Evolutionary conservation across 2,888 invertebrate genomes (phyloP), one percentile per base, ranked within the genome.

Genomic region (Axea sp.): DNA sequence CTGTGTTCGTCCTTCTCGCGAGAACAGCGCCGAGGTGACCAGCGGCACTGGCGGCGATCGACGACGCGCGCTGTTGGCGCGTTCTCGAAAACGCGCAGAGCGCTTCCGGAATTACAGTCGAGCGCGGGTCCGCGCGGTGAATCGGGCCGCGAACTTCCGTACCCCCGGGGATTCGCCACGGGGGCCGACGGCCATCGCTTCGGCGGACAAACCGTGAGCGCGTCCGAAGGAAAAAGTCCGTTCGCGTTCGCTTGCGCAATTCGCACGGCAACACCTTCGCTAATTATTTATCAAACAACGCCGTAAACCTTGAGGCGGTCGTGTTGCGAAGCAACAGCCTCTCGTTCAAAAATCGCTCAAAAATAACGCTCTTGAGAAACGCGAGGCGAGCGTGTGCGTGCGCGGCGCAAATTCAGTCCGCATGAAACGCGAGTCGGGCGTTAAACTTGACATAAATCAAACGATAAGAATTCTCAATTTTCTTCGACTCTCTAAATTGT

Each of bases 391-490:
- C 28, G 39, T 7, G 19, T 9, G n/a, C n/a, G n/a, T n/a, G n/a
- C n/a, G n/a, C n/a, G n/a, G n/a, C 19, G 15, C 11, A 12, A 41
- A 57, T 47, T 28, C 11, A 47, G 28, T 11, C 8, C 39, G 14
- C 26, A 49, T 9, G 49, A 43, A 67, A 57, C 57, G 47, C 47
- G 49, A 67, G 22, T 24, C 59, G 39, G 28, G 31, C 17, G 45
- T 4, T 71, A 71, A 71, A 71, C 71, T 71, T 71, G 71, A 71
- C 71, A 71, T 62, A 53, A 69, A 69, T 69, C 62, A 62, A 31
- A 39, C 60, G 69, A 69, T 62, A 69, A 69, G 69, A 69, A 55
- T 57, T 45, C 53, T 47, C 69, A 15, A 37, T 60, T 53, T 69
- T 47, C 35, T 39, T 53, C 30, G 35, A 37, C 60, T 69, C 47